Conservation (phyloP, 2,797 vertebrate genomes). For the Rhyacichthys aspro region DNA sequence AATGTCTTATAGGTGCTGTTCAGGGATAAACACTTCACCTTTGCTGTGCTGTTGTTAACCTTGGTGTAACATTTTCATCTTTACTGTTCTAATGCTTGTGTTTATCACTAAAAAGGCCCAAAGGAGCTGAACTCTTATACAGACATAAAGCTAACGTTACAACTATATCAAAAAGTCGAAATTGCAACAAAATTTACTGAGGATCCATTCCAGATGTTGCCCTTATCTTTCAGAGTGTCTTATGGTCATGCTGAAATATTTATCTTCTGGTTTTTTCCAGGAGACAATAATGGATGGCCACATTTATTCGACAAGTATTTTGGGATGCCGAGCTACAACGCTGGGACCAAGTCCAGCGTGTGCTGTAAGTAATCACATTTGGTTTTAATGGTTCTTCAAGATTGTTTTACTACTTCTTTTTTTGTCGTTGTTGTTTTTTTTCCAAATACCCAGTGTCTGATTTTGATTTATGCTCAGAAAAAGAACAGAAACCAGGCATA, state of each 20-base stretch:
- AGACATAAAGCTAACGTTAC: too few species aligned
- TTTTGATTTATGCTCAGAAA: too few species aligned
- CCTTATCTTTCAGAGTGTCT: accelerated
- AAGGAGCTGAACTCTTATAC: too few species aligned
- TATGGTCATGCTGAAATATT: background rate
- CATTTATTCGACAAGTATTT: slow-evolving; percentile 91
- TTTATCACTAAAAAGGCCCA: too few species aligned
- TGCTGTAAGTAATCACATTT: slow-evolving; percentile 86
- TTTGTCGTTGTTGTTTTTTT: too few species aligned
- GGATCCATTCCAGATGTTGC: background rate
- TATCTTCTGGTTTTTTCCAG: slow-evolving; percentile 68
- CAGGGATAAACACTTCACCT: too few species aligned
- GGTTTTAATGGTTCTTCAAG: background rate
- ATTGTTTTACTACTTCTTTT: too few species aligned
- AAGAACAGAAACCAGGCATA: background rate
- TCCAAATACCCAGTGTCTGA: too few species aligned
- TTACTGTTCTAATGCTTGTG: too few species aligned
- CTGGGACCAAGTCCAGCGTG: slow-evolving; percentile 76
- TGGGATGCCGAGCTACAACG: slow-evolving; percentile 76
- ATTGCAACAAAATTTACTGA: background rate
- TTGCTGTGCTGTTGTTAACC: background rate
- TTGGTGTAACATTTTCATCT: too few species aligned
- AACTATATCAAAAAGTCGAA: too few species aligned
- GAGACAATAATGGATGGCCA: slow-evolving; percentile 95
- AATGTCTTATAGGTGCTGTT: too few species aligned